These are phyloP conservation scores for Philereme transversata DNA, from an alignment of 2,888 invertebrate genomes.

Conservation along the genomic window DNA sequence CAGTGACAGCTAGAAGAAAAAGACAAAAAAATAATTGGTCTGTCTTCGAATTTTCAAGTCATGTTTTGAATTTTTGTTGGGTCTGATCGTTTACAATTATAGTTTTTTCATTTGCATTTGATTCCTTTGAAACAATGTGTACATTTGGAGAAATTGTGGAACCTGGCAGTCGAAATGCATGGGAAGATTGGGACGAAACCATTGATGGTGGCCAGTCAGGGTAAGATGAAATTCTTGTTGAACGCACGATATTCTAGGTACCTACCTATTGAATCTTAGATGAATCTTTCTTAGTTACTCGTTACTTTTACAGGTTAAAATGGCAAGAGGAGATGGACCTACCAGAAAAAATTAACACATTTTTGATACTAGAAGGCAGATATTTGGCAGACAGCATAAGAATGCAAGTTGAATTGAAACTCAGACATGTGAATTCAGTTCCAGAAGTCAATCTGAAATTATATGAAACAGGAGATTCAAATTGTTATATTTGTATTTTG, in stretches of 20 bases:
- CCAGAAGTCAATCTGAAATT: slow-evolving; percentile 59
- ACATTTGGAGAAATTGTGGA: slow-evolving; percentile 74
- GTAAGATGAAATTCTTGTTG: slow-evolving; percentile 40
- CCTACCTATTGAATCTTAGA: not conserved
- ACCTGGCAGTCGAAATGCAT: slow-evolving; percentile 66
- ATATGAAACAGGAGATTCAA: slow-evolving; percentile 51
- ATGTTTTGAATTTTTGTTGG: not conserved
- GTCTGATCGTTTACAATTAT: not conserved
- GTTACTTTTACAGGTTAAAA: slow-evolving; percentile 57
- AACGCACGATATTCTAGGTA: not conserved
- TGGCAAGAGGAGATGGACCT: slow-evolving; percentile 50
- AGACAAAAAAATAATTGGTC: no score
- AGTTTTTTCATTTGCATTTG: not conserved
- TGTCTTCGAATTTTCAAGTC: not conserved
- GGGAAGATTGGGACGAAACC: slow-evolving; percentile 78
- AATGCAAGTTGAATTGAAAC: slow-evolving; percentile 43
- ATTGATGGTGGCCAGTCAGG: slow-evolving; percentile 41
- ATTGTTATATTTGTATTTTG: slow-evolving; percentile 63
- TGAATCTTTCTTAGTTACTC: not conserved
- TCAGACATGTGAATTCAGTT: slow-evolving; percentile 58
- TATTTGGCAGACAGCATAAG: slow-evolving; percentile 63
- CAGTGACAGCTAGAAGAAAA: no score
- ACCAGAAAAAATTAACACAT: slow-evolving; percentile 53
- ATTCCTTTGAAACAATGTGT: slow-evolving; percentile 48
- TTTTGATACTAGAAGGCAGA: slow-evolving; percentile 71